Evolutionary conservation across 2,888 invertebrate genomes (phyloP).

Genomic region (Meiosimyza decipiens): DNA sequence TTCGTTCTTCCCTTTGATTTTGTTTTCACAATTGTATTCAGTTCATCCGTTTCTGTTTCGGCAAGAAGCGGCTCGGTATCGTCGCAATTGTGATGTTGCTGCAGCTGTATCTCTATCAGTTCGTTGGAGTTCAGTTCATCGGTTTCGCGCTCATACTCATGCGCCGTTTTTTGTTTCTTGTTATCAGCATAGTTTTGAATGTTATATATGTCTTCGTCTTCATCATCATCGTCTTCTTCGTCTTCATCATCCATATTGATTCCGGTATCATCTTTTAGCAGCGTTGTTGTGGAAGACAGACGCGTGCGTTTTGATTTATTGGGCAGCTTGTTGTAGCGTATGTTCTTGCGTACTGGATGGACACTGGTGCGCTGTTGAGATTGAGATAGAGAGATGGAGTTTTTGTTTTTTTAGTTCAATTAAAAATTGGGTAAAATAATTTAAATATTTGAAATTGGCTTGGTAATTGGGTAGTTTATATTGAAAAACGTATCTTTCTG

Average conservation of each 20-base stretch:
- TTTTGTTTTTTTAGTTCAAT: too few relatives aligned
- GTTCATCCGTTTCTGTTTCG: constrained; percentile 17
- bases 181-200: neutral
- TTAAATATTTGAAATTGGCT: too few relatives aligned
- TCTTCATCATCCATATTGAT: constrained; percentile 49
- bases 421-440: too few relatives aligned
- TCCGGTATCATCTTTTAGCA: constrained; percentile 51
- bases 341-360: constrained; percentile 56
- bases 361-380: constrained; percentile 58
- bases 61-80: neutral
- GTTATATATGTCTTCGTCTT: constrained; percentile 8
- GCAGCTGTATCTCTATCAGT: constrained; percentile 2
- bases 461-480: too few relatives aligned
- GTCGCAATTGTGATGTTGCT: constrained; percentile 25
- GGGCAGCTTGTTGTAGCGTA: constrained; percentile 62
- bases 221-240: constrained; percentile 42
- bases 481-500: too few relatives aligned
- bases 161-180: too few relatives aligned
- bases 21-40: constrained; percentile 38
- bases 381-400: neutral
- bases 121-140: neutral
- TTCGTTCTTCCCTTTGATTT: constrained; percentile 33
- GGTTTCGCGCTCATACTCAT: too few relatives aligned
- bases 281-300: constrained; percentile 45
- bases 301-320: constrained; percentile 46